A percentile compares a stretch with the other conserved stretches of the same genome.
phyloP scores from a whole-genome alignment of 2,113 vertebrate species.

The Oreotrochilus melanogaster region DNA sequence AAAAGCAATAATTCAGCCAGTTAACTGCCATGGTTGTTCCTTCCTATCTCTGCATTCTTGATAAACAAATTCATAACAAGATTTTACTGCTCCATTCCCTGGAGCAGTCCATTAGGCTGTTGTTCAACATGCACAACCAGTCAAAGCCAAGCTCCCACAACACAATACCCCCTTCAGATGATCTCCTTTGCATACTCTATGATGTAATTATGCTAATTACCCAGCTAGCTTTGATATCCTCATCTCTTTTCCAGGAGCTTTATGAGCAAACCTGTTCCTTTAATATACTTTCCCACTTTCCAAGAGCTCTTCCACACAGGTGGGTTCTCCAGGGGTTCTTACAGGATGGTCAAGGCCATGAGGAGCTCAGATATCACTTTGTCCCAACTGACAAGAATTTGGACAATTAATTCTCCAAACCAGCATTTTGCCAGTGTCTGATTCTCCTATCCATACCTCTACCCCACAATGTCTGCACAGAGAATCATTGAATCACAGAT shows the following conservation, averaged over 20 bases:
- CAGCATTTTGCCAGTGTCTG: neutral
- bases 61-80: conserved; percentile 55
- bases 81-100: conserved; percentile 18
- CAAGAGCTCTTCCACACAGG: neutral
- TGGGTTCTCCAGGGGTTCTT: neutral
- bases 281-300: conserved; percentile 18
- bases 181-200: conserved; percentile 38
- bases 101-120: conserved; percentile 47
- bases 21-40: conserved; percentile 6
- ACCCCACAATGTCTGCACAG: too few species aligned
- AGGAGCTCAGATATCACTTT: conserved; percentile 4
- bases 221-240: conserved; percentile 28
- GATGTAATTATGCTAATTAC: conserved; percentile 64
- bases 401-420: neutral
- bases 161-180: conserved; percentile 36
- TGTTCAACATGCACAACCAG: conserved; percentile 6
- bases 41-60: conserved; percentile 21
- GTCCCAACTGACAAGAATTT: neutral
- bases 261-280: conserved; percentile 54
- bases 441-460: neutral
- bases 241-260: conserved; percentile 44
- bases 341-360: neutral
- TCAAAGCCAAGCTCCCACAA: neutral
- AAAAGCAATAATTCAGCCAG: conserved; percentile 17
- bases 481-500: too few species aligned